Base-by-base conservation (phyloP, 1,140 invertebrate species). In the Macrobrachium nipponense region DNA sequence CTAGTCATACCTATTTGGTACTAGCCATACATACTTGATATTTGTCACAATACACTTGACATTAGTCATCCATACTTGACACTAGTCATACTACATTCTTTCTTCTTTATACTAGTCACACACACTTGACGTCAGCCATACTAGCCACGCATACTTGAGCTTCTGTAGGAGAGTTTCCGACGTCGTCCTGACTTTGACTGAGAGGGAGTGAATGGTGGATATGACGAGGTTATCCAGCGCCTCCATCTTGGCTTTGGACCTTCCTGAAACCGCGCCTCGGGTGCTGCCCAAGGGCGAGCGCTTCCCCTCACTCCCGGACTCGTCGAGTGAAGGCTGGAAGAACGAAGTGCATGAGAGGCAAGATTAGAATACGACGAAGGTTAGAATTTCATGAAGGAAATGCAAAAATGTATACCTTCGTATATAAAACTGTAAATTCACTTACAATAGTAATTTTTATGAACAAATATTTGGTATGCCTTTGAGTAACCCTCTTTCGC, bases 221-320 rank as follows among this genome's bases (percentile, higher is more conserved):
- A 94, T 93, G 58, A 94, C 93, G 76, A 94, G 90, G 88, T 91
- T 92, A 90, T 94, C 93, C 80, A 93, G 87, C 18, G 91, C 92
- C 90, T 92, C 85, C 61, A 88, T 88, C 68, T 88, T 89, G 10
- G 87, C 80, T 76, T 85, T 80, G 23, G 80, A 80, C 59, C 87
- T 73, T 1, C 75, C 66, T 2, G 88, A 86, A 6, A 72, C 64
- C 4, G 60, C 61, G 15, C 82, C 80, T 64, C 87, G 27, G 5
- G 72, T 86, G 44, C 80, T 81, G 60, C 84, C 82, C 18, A 84
- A 62, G 17, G 88, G 88, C 5, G 88, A 89, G 0, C 88, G 64
- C 44, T 89, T 89, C 0, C 88, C 88, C 72, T 89, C 88, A 44
- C 88, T 89, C 36, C 88, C 88, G 10, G 88, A 87, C 44, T 89